Base-by-base conservation (phyloP, 2,797 vertebrate species). In the Menidia menidia region DNA sequence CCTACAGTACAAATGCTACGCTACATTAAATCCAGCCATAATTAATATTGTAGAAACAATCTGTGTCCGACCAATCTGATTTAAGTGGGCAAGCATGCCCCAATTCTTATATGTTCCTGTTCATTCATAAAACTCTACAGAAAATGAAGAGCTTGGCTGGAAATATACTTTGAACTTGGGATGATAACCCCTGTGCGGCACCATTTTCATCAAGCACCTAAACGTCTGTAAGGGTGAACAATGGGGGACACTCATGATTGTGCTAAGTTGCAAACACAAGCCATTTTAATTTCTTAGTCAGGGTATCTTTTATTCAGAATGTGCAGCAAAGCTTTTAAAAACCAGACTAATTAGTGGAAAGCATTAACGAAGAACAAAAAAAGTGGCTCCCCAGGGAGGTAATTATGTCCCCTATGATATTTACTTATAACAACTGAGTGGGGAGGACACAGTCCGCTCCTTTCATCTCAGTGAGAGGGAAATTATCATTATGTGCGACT, bases 381-480 rank as follows among this genome's bases (percentile, higher is more conserved):
- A 44, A 55, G 14, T 50, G 65, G 54, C 48, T 80, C 91, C 90
- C 90, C 14, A 4, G 82, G 85, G 93, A 92, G 68, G 85, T 78
- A 93, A 94, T 94, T 94, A 94, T 81, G 85, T 85, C 88, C 74
- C 87, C 81, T 83, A 80, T 82, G 75, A 86, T 93, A 90, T 93
- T 92, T 93, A 89, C 84, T 92, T 90, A 89, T 90, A 82, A 88
- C 83, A 86, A 83, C 69, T 80, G 57, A 83, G 65, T 57, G 63
- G 44, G 77, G 75, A 78, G 72, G 74, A 83, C 70, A 68, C 60
- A 55, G 64, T 41, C 58, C 15, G 48, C 43, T 73, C 71, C 78
- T 85, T 91, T 92, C 80, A 93, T 94, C 87, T 90, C 69, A 71
- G 60, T 79, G 77, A 48, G 42, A 78, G 18, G 48, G 73, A 69